These are phyloP conservation scores for Hippocampus guttulatus DNA, from an alignment of 2,113 vertebrate species.

Conservation along the genomic window DNA sequence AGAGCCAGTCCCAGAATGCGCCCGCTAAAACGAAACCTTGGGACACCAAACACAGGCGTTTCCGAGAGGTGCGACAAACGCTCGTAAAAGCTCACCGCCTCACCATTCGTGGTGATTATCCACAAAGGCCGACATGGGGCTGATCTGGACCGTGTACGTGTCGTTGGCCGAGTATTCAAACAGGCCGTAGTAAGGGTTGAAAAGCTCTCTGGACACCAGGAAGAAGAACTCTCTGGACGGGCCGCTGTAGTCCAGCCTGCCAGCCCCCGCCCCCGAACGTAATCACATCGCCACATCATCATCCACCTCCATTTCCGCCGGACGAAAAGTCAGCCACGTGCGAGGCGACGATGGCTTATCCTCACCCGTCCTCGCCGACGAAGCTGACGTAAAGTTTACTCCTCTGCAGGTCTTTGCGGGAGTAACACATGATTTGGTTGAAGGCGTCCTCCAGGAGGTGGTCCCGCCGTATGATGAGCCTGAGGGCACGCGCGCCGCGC, in stretches of 20 bases:
- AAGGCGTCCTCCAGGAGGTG: slow-evolving; percentile 97
- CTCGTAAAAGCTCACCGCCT: slow-evolving; percentile 34
- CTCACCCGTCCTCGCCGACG: slow-evolving; percentile 97
- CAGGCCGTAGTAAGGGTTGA: slow-evolving; percentile 97
- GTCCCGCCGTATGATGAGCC: slow-evolving; percentile 95
- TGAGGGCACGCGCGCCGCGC: slow-evolving; percentile 40
- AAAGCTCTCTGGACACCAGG: slow-evolving; percentile 95
- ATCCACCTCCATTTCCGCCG: background rate
- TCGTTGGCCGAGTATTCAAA: slow-evolving; percentile 99
- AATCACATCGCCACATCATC: background rate
- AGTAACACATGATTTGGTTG: slow-evolving; percentile 99
- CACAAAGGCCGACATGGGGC: slow-evolving; percentile 98
- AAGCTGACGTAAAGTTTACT: slow-evolving; percentile 98
- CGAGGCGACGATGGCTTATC: slow-evolving; percentile 8
- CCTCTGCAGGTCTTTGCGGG: slow-evolving; percentile 94
- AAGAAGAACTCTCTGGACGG: slow-evolving; percentile 98
- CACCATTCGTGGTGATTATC: slow-evolving; percentile 99
- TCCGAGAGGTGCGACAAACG: background rate
- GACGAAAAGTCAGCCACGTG: background rate
- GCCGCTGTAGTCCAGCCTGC: slow-evolving; percentile 96
- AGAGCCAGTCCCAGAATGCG: slow-evolving; percentile 95
- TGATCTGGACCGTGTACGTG: slow-evolving; percentile 99
- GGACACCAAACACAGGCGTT: slow-evolving; percentile 4
- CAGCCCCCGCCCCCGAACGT: background rate
- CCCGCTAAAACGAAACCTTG: slow-evolving; percentile 97